phyloP scores from a whole-genome alignment of 2,888 invertebrate genomes.

The Electrophaes corylata region DNA sequence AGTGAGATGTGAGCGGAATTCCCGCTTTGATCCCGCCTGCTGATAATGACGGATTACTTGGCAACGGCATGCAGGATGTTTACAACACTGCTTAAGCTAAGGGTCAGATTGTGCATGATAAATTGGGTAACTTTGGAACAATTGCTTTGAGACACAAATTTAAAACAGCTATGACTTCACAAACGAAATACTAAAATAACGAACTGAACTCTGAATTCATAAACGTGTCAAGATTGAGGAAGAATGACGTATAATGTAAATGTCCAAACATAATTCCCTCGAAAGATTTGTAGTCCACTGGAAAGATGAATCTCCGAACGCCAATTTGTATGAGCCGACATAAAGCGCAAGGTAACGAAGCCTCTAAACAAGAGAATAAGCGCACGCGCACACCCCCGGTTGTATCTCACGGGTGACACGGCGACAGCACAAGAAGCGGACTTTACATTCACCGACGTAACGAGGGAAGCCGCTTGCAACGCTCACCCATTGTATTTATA shows the following conservation, averaged over 20 bases:
- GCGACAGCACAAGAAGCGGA: slow-evolving; percentile 76
- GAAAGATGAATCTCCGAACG: slow-evolving; percentile 61
- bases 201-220: slow-evolving; percentile 37
- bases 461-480: slow-evolving; percentile 73
- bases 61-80: slow-evolving; percentile 55
- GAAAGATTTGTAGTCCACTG: slow-evolving; percentile 59
- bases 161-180: slow-evolving; percentile 15
- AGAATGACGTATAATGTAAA: slow-evolving; percentile 66
- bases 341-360: slow-evolving; percentile 79
- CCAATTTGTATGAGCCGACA: slow-evolving; percentile 81
- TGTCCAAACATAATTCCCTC: slow-evolving; percentile 58
- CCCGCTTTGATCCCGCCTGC: slow-evolving; percentile 61
- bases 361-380: slow-evolving; percentile 73
- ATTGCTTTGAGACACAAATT: slow-evolving; percentile 2
- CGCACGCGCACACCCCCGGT: slow-evolving; percentile 48
- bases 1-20: slow-evolving; percentile 79
- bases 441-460: slow-evolving; percentile 82
- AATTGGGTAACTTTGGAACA: slow-evolving; percentile 27
- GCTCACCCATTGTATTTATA: slow-evolving; percentile 81
- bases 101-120: slow-evolving; percentile 47
- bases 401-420: slow-evolving; percentile 78
- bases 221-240: slow-evolving; percentile 58
- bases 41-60: slow-evolving; percentile 72
- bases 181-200: slow-evolving; percentile 33
- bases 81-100: slow-evolving; percentile 44